Base-by-base conservation (phyloP, 2,888 invertebrate species). In the Epiblema foenella region DNA sequence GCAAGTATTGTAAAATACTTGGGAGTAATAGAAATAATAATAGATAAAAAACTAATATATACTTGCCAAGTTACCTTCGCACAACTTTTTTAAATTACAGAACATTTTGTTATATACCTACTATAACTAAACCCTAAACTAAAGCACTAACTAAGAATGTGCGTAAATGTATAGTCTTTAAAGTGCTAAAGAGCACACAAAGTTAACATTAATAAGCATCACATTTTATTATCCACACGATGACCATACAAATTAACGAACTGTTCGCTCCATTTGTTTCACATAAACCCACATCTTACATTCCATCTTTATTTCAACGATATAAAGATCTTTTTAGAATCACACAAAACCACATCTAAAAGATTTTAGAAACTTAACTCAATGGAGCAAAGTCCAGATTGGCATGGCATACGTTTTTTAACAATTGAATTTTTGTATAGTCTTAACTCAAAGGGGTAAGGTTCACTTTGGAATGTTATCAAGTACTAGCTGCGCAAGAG, bases 161-260 rank as follows among this genome's bases (percentile, higher is more conserved):
- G n/a, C n/a, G n/a, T n/a, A 4, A 46, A 46, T 46, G 46, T n/a
- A n/a, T 1, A 8, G n/a, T 46, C 1, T 46, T 46, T 46, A 46
- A 46, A 46, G n/a, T n/a, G 37, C 18, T 52, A 63, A 64, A 39
- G n/a, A 64, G 20, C 51, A 51, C 18, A 18, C n/a, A 64, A 64
- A 52, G 42, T 63, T n/a, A 56, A 54, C 52, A 58, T 67, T 67
- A 67, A 67, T 67, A 67, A 20, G 20, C 51, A 64, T 58, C 64
- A 51, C 58, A 33, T 64, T n/a, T 60, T 68, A 60, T 52, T 54
- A 60, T 68, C 68, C 59, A 18, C 29, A 39, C 59, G 7, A 15
- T 54, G 20, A 33, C 37, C 29, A 42, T 52, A 57, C 66, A 67
- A 60, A 60, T 66, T 60, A 60, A 56, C 51, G 15, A 64, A 63